A percentile compares a stretch with the other conserved stretches of the same genome.
Conservation (phyloP, 2,113 vertebrate genomes). For the Sinocyclocheilus anophthalmus region DNA sequence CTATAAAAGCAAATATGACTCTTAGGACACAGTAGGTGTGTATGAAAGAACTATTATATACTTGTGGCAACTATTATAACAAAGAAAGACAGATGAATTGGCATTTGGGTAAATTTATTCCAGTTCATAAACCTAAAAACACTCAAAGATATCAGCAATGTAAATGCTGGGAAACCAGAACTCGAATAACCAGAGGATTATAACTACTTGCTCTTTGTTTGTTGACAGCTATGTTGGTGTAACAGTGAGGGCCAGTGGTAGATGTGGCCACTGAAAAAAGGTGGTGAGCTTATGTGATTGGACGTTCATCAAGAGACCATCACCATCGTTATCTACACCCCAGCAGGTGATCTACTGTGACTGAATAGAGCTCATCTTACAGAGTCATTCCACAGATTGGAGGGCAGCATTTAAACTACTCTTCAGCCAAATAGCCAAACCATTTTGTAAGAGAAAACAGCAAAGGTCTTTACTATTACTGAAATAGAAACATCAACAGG, state of each 20-base stretch:
- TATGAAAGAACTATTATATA: background rate
- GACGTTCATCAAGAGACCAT: background rate
- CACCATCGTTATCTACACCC: background rate
- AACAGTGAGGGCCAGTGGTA: background rate
- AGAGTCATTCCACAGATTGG: constrained; percentile 2
- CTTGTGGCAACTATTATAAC: background rate
- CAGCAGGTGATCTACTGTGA: background rate
- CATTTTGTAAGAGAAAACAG: background rate
- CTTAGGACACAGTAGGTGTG: background rate
- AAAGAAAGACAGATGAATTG: background rate
- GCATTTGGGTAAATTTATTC: background rate
- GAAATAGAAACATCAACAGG: background rate
- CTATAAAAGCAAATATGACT: background rate
- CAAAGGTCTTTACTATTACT: constrained; percentile 10
- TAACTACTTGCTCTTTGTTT: background rate
- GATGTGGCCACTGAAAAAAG: background rate
- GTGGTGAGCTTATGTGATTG: background rate
- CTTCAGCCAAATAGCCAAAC: constrained; percentile 13
- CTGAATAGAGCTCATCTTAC: constrained; percentile 9
- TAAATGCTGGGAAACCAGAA: background rate
- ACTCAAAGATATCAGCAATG: background rate
- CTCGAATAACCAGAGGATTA: background rate
- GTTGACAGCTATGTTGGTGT: background rate
- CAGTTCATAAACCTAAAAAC: background rate
- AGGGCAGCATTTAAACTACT: constrained; percentile 18